Evolutionary conservation across 1,140 invertebrate genomes (phyloP).

Genomic region (Antheraea pernyi): DNA sequence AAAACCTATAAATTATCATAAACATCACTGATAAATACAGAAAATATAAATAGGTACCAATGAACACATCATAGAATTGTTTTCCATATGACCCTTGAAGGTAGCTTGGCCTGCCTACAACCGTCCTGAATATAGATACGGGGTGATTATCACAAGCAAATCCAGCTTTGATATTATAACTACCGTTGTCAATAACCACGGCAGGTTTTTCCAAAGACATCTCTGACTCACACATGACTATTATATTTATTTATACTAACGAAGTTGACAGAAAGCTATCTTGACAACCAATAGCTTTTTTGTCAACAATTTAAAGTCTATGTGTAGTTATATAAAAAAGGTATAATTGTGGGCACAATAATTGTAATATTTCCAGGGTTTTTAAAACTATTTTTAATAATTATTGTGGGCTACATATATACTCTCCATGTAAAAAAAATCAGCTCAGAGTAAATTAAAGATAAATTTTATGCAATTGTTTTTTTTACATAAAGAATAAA

Average conservation of each 20-base stretch:
- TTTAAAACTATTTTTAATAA: too few species aligned
- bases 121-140: slow-evolving; percentile 88
- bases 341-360: too few species aligned
- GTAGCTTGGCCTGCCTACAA: slow-evolving; percentile 88
- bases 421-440: too few species aligned
- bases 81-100: slow-evolving; percentile 87
- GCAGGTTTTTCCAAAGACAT: slow-evolving; percentile 77
- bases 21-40: too few species aligned
- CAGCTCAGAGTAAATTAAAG: too few species aligned
- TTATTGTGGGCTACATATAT: too few species aligned
- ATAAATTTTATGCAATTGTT: too few species aligned
- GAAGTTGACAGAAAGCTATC: neutral
- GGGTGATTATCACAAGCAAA: slow-evolving; percentile 92
- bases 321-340: too few species aligned
- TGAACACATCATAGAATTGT: slow-evolving; percentile 80
- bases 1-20: too few species aligned
- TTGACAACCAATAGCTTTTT: neutral
- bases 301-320: neutral
- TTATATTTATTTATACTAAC: neutral
- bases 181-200: slow-evolving; percentile 89
- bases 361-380: too few species aligned
- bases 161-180: slow-evolving; percentile 90
- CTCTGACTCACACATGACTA: neutral
- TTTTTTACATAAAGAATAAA: too few species aligned
- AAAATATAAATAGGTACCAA: slow-evolving; percentile 53